These are phyloP conservation scores for Baronia brevicornis DNA, from an alignment of 2,888 invertebrate genomes.

Conservation along the genomic window DNA sequence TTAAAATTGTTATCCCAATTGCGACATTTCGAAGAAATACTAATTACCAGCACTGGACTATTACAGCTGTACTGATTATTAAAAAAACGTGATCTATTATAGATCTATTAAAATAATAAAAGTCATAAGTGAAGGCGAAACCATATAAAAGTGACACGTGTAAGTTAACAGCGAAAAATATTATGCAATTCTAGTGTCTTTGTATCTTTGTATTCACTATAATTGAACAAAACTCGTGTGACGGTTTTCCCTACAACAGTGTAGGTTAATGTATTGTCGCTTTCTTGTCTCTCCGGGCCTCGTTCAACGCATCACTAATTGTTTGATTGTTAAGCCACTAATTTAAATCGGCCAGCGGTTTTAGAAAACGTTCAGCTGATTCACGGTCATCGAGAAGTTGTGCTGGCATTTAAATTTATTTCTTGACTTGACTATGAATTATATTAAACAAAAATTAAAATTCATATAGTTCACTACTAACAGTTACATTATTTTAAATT, in stretches of 20 bases:
- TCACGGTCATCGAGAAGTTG: slow-evolving; percentile 30
- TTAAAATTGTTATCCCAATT: too few species aligned
- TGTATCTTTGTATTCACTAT: slow-evolving; percentile 38
- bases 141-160: too few species aligned
- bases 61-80: too few species aligned
- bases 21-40: too few species aligned
- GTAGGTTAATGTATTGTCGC: slow-evolving; percentile 65
- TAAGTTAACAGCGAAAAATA: too few species aligned
- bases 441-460: too few species aligned
- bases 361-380: slow-evolving; percentile 44
- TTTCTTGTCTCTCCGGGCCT: slow-evolving; percentile 59
- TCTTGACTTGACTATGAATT: slow-evolving; percentile 43
- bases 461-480: too few species aligned
- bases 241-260: slow-evolving; percentile 63
- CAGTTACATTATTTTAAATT: too few species aligned
- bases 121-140: too few species aligned
- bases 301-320: slow-evolving; percentile 62
- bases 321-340: slow-evolving; percentile 64
- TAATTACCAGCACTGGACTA: too few species aligned
- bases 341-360: slow-evolving; percentile 54
- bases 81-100: too few species aligned
- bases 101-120: too few species aligned
- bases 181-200: slow-evolving; percentile 22
- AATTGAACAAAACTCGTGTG: slow-evolving; percentile 66
- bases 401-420: slow-evolving; percentile 35